Evolutionary conservation across 2,113 vertebrate genomes (phyloP).

Genomic region (Calidris pugnax): DNA sequence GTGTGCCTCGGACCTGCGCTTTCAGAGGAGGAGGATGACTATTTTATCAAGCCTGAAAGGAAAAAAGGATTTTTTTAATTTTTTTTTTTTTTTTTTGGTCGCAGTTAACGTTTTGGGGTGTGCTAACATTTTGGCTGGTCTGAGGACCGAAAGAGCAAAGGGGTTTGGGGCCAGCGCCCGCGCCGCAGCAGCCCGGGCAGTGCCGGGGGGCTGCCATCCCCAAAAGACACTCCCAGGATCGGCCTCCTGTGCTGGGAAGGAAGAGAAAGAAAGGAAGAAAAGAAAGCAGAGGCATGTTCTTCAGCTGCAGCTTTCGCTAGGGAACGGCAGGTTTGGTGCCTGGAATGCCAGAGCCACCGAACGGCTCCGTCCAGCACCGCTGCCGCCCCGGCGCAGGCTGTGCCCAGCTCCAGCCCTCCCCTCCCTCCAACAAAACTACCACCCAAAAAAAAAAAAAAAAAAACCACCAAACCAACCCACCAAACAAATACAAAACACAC

Average conservation of each 20-base stretch:
- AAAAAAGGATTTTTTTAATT: neutral
- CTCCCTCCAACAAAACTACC: too few relatives aligned
- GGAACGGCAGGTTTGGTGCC: too few relatives aligned
- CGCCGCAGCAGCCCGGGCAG: constrained; percentile 72
- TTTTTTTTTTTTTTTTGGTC: neutral
- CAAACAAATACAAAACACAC: too few relatives aligned
- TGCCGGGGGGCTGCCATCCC: constrained; percentile 68
- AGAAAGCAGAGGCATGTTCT: too few relatives aligned
- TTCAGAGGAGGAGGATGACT: neutral
- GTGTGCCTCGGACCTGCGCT: neutral
- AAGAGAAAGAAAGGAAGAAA: too few relatives aligned
- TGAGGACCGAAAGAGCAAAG: constrained; percentile 61
- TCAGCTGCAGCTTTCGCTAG: too few relatives aligned
- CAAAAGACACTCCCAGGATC: constrained; percentile 57
- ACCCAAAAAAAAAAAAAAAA: too few relatives aligned
- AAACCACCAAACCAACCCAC: too few relatives aligned
- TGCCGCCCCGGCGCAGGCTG: too few relatives aligned
- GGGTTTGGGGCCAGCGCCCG: constrained; percentile 77
- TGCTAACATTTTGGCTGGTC: neutral
- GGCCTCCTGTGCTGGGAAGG: constrained; percentile 10
- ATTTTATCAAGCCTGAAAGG: neutral
- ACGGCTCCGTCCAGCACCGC: too few relatives aligned
- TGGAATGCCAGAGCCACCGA: too few relatives aligned
- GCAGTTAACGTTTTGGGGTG: neutral
- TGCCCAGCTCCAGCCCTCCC: too few relatives aligned